Conservation (phyloP, 2,797 vertebrate genomes). For the Apogon hyalosoma region DNA sequence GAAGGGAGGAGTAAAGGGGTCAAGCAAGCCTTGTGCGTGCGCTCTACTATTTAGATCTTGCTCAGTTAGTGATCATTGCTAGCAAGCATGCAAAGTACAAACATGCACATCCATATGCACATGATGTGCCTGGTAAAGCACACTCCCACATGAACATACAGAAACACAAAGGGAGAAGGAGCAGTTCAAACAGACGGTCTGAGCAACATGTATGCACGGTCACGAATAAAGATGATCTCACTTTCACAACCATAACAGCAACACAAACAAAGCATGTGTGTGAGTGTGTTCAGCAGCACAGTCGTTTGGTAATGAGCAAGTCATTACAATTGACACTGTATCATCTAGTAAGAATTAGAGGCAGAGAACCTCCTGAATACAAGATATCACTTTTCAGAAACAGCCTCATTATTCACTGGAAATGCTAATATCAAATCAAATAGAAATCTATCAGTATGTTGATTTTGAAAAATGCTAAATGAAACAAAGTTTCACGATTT, state of each 20-base stretch:
- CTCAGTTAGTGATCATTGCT: constrained; percentile 63
- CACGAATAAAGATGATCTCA: constrained; percentile 46
- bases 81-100: constrained; percentile 58
- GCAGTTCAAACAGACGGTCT: constrained; percentile 24
- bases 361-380: constrained; percentile 42
- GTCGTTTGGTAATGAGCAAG: constrained; percentile 38
- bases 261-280: constrained; percentile 22
- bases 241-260: constrained; percentile 26
- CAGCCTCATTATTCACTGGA: constrained; percentile 25
- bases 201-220: constrained; percentile 33
- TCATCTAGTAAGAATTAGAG: constrained; percentile 64
- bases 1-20: constrained; percentile 53
- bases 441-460: constrained; percentile 8
- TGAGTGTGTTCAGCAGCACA: constrained; percentile 1
- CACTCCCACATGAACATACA: constrained; percentile 32
- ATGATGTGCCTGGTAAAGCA: constrained; percentile 32
- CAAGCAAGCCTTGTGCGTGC: constrained; percentile 63
- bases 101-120: constrained; percentile 58
- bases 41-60: constrained; percentile 62
- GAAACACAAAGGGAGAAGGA: constrained; percentile 26
- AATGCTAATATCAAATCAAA: constrained; percentile 29
- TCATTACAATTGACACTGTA: constrained; percentile 50
- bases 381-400: constrained; percentile 38
- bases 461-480: neutral
- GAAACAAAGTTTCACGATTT: neutral